Evolutionary conservation across 2,113 vertebrate genomes (phyloP).

Genomic region (Mellivora capensis): DNA sequence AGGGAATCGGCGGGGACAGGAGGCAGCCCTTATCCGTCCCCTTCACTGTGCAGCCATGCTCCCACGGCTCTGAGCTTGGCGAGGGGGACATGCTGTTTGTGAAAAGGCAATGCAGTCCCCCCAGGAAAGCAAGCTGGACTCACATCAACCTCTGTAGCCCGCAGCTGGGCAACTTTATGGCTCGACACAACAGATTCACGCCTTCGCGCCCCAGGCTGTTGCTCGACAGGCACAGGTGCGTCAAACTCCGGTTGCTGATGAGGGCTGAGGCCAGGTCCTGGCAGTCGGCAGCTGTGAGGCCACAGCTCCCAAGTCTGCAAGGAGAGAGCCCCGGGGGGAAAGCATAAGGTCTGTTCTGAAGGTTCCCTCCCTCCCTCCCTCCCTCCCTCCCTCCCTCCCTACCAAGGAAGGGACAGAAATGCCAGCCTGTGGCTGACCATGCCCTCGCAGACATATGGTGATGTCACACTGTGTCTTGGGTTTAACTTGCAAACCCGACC

Average conservation of each 20-base stretch:
- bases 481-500: not conserved
- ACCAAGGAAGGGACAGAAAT: not conserved
- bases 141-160: conserved; percentile 47
- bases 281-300: not conserved
- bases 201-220: not conserved
- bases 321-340: not conserved
- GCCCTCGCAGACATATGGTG: accelerated
- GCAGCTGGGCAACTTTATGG: not conserved
- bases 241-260: not conserved
- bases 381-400: no score
- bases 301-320: conserved; percentile 41
- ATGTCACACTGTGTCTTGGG: accelerated
- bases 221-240: conserved; percentile 4
- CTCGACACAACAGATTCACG: not conserved
- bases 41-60: accelerated
- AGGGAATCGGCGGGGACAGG: not conserved
- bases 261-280: not conserved
- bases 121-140: accelerated
- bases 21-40: accelerated
- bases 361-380: not conserved
- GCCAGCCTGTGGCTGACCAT: accelerated
- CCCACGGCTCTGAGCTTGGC: not conserved
- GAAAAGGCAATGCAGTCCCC: accelerated
- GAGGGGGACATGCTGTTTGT: accelerated
- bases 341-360: accelerated